A percentile compares a stretch with the other conserved stretches of the same genome.
phyloP scores from a whole-genome alignment of 2,113 vertebrate species.

The Ictalurus furcatus region DNA sequence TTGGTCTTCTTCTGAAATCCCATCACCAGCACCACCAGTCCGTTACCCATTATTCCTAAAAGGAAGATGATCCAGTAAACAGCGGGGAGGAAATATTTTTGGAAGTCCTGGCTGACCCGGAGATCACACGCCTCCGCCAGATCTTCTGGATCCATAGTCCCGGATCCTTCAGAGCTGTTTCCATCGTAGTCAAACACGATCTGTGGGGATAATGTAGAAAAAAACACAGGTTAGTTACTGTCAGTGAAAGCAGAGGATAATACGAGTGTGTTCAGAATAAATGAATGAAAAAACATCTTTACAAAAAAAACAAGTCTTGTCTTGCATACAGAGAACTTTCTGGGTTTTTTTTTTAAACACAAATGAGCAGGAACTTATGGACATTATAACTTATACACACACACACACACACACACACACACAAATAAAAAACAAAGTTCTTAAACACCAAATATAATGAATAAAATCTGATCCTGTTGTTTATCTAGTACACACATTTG shows the following conservation, averaged over 20 bases:
- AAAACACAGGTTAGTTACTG: neutral
- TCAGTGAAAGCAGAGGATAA: neutral
- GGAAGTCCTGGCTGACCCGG: conserved; percentile 77
- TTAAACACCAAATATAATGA: neutral
- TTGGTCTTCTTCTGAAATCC: conserved; percentile 93
- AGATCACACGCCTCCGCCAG: conserved; percentile 74
- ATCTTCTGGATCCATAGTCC: conserved; percentile 69
- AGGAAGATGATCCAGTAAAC: conserved; percentile 92
- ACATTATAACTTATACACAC: neutral
- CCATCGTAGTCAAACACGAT: conserved; percentile 66
- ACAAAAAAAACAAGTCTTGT: neutral
- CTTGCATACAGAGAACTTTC: neutral
- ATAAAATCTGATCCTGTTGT: too few relatives aligned
- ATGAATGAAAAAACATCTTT: neutral
- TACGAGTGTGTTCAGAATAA: neutral
- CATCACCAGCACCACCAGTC: conserved; percentile 93
- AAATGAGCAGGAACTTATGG: neutral
- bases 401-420: neutral
- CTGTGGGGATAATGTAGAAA: conserved; percentile 45
- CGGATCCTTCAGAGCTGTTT: conserved; percentile 68
- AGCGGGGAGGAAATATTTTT: conserved; percentile 86
- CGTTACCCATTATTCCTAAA: conserved; percentile 90
- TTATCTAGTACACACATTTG: neutral
- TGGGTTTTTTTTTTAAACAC: neutral
- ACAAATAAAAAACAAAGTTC: neutral